A percentile compares a stretch with the other conserved stretches of the same genome.
Conservation (phyloP, 1,140 invertebrate species). For the Gonioctena quinquepunctata region DNA sequence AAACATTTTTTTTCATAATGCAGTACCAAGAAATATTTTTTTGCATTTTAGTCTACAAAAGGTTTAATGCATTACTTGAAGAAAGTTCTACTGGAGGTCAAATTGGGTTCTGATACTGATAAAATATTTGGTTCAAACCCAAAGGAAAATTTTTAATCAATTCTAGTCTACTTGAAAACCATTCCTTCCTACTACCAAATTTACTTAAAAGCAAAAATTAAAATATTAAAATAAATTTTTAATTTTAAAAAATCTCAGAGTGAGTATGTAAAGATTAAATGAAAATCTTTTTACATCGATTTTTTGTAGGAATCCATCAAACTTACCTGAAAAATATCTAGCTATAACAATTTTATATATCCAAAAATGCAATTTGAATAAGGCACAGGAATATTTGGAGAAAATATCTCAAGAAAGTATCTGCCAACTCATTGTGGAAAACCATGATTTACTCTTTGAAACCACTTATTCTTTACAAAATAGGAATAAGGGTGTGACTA, state of each 20-base stretch:
- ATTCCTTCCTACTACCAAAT: constrained; percentile 57
- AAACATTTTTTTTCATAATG: background rate
- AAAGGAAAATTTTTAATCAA: constrained; percentile 60
- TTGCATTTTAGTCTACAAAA: constrained; percentile 50
- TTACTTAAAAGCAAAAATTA: constrained; percentile 59
- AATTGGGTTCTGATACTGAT: constrained; percentile 57
- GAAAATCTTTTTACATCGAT: background rate
- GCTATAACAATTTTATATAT: constrained; percentile 60
- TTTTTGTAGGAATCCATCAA: constrained; percentile 43
- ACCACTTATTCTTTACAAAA: constrained; percentile 49
- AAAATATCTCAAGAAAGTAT: constrained; percentile 54
- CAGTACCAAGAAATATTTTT: background rate
- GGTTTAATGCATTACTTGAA: constrained; percentile 62
- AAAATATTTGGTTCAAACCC: constrained; percentile 50
- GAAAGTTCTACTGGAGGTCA: constrained; percentile 55
- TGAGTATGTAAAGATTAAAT: constrained; percentile 22
- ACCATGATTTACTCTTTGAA: constrained; percentile 62
- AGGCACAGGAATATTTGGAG: constrained; percentile 57
- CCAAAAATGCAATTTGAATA: constrained; percentile 59
- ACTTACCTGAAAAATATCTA: constrained; percentile 50
- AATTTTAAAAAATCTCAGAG: constrained; percentile 52
- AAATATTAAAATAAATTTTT: constrained; percentile 65
- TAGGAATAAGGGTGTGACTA: constrained; percentile 52
- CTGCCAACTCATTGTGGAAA: constrained; percentile 51
- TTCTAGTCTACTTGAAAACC: constrained; percentile 54